phyloP scores from a whole-genome alignment of 1,140 invertebrate species.

The Hylaeus volcanicus region DNA sequence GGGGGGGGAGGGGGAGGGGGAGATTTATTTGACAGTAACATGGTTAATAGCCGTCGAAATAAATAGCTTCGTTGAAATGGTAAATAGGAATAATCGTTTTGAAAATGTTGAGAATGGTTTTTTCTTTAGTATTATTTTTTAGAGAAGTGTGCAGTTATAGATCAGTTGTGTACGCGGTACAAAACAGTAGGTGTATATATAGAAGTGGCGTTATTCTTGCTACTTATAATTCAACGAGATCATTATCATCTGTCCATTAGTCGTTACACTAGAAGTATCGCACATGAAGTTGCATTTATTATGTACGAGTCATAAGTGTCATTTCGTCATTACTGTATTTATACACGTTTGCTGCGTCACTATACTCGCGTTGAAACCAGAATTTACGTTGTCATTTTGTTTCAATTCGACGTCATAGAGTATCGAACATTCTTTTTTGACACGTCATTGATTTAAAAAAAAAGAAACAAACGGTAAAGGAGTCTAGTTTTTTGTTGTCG shows the following conservation, averaged over 20 bases:
- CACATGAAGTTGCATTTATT: not conserved
- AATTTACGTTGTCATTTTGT: too few relatives aligned
- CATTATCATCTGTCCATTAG: constrained; percentile 10
- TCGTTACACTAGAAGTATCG: not conserved
- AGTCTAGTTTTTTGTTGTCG: too few relatives aligned
- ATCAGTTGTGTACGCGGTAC: not conserved
- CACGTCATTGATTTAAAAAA: too few relatives aligned
- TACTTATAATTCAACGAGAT: constrained; percentile 25
- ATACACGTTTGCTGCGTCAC: not conserved
- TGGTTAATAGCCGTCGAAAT: too few relatives aligned
- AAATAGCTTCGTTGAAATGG: not conserved
- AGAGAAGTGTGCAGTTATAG: not conserved
- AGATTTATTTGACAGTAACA: too few relatives aligned
- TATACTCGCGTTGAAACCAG: not conserved
- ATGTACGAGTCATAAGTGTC: not conserved
- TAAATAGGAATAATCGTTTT: not conserved
- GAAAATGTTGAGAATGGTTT: too few relatives aligned
- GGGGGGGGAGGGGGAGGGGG: too few relatives aligned
- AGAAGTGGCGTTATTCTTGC: constrained; percentile 7
- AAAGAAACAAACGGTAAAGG: too few relatives aligned
- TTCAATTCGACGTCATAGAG: too few relatives aligned
- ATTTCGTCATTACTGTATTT: not conserved
- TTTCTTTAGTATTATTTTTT: not conserved
- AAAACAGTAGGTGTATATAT: not conserved
- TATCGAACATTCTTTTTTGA: too few relatives aligned